phyloP scores from a whole-genome alignment of 2,888 invertebrate genomes.

The Drosophila anomalata region DNA sequence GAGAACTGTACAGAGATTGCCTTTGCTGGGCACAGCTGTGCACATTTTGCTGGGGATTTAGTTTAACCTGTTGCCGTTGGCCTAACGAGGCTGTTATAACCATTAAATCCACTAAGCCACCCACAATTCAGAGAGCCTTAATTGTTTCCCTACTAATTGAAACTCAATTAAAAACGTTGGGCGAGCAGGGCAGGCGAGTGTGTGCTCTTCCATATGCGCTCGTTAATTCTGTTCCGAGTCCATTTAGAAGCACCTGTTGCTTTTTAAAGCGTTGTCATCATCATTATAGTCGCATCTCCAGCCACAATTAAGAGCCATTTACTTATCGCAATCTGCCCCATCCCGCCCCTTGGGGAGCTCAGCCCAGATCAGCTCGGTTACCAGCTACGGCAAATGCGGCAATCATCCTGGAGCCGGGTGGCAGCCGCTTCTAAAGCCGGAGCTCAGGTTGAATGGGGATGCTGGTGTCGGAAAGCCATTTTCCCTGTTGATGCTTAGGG shows the following conservation, averaged over 20 bases:
- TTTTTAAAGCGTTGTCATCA: conserved; percentile 20
- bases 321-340: conserved; percentile 32
- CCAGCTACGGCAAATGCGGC: conserved; percentile 24
- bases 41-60: conserved; percentile 8
- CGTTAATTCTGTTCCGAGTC: conserved; percentile 24
- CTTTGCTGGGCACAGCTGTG: conserved; percentile 20
- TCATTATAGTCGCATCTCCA: conserved; percentile 30
- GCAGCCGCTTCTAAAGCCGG: conserved; percentile 33
- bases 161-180: conserved; percentile 27
- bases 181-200: conserved; percentile 8
- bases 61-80: conserved; percentile 22
- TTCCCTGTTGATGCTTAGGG: conserved; percentile 59
- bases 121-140: conserved; percentile 2
- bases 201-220: conserved; percentile 16
- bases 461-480: conserved; percentile 58
- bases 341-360: conserved; percentile 40
- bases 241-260: conserved; percentile 32
- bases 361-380: conserved; percentile 29
- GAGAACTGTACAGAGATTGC: conserved; percentile 3
- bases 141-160: conserved; percentile 25
- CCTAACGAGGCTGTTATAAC: conserved; percentile 15
- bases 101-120: conserved; percentile 18
- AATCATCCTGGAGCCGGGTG: conserved; percentile 9
- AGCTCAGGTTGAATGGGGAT: conserved; percentile 41
- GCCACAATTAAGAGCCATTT: conserved; percentile 36